Evolutionary conservation across 2,113 vertebrate genomes (phyloP).

Genomic region (Tachysurus vachellii): DNA sequence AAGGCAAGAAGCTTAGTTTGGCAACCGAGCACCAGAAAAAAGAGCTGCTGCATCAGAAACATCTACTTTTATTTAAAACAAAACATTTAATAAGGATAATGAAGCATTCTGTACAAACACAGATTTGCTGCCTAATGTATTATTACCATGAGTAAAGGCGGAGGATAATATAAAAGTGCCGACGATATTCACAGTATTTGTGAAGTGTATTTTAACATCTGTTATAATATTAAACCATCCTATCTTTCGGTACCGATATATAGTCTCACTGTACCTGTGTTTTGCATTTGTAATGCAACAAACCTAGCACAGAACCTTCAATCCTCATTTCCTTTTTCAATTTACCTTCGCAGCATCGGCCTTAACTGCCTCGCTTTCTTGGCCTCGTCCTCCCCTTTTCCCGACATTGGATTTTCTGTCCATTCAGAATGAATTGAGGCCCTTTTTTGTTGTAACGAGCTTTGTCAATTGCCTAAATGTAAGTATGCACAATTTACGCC

Average conservation of each 20-base stretch:
- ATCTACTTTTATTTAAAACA: neutral
- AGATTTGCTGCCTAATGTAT: neutral
- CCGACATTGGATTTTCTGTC: conserved; percentile 45
- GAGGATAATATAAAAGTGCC: neutral
- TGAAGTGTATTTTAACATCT: neutral
- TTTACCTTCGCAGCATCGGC: conserved; percentile 40
- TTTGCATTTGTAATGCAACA: neutral
- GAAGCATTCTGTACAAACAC: neutral
- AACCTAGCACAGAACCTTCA: conserved; percentile 10
- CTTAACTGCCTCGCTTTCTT: neutral
- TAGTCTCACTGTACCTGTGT: neutral
- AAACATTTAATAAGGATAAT: neutral
- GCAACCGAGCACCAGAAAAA: neutral
- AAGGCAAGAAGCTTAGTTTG: neutral
- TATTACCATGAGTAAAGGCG: neutral
- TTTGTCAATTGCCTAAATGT: conserved; percentile 76
- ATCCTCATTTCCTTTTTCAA: conserved; percentile 34
- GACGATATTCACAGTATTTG: neutral
- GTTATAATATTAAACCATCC: neutral
- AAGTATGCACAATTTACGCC: conserved; percentile 72
- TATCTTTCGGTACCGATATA: neutral
- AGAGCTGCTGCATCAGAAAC: neutral
- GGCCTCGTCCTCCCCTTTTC: neutral
- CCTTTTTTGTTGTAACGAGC: conserved; percentile 64
- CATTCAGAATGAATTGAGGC: conserved; percentile 57